These are phyloP conservation scores for Synaphobranchus kaupii DNA, from an alignment of 2,797 vertebrate species.

Conservation along the genomic window DNA sequence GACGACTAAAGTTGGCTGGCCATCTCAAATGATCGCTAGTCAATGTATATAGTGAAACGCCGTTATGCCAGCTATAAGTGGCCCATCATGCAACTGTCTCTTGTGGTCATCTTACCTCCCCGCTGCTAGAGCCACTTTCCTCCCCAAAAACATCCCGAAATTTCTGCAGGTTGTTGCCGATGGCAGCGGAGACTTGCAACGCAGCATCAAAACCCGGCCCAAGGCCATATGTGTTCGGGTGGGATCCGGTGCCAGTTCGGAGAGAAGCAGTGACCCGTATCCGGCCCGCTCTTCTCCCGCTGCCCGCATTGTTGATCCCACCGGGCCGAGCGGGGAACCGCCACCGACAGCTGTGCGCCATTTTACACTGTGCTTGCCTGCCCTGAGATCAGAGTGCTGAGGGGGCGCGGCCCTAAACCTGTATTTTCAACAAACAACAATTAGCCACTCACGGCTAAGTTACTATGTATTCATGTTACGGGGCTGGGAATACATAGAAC, in stretches of 20 bases:
- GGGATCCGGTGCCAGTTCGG: constrained; percentile 69
- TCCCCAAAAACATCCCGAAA: constrained; percentile 96
- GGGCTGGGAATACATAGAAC: constrained; percentile 65
- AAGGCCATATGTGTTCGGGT: constrained; percentile 73
- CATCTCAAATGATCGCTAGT: not conserved
- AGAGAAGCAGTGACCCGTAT: constrained; percentile 82
- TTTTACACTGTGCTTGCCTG: constrained; percentile 97
- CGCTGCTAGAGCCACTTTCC: constrained; percentile 92
- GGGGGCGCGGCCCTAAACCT: constrained; percentile 82
- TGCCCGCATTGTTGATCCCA: constrained; percentile 90
- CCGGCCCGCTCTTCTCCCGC: constrained; percentile 84
- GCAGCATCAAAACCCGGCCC: constrained; percentile 95
- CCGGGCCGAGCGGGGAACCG: constrained; percentile 99
- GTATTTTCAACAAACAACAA: constrained; percentile 76
- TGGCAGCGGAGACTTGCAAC: constrained; percentile 92
- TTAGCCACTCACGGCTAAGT: constrained; percentile 53
- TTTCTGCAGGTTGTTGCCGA: constrained; percentile 95
- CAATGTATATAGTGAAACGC: constrained; percentile 23
- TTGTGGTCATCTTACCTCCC: constrained; percentile 79
- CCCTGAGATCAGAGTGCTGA: constrained; percentile 90
- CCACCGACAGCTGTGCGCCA: constrained; percentile 99
- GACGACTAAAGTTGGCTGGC: constrained; percentile 33
- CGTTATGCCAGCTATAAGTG: not conserved
- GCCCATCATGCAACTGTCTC: constrained; percentile 23
- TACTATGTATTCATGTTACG: constrained; percentile 73